Evolutionary conservation across 2,888 invertebrate species (phyloP).

Genomic region (Syrista parreyssii): DNA sequence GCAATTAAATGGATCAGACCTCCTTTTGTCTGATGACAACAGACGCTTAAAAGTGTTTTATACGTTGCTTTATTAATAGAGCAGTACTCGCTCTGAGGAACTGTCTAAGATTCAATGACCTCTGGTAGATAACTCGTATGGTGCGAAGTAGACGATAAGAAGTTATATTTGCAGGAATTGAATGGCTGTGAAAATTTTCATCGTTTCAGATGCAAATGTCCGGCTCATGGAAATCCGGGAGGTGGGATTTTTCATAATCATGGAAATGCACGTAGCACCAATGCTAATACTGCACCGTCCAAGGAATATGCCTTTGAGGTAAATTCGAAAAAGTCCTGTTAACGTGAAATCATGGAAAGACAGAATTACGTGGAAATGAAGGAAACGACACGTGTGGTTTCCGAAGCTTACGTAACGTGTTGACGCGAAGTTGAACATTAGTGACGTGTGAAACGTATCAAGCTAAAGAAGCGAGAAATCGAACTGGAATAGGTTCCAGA

Average conservation of each 20-base stretch:
- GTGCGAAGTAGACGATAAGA: background rate
- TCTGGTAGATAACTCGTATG: background rate
- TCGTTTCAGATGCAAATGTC: conserved; percentile 76
- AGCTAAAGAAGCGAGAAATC: background rate
- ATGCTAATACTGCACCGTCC: conserved; percentile 68
- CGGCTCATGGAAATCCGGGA: conserved; percentile 77
- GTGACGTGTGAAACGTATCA: background rate
- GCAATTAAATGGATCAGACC: background rate
- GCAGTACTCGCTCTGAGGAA: background rate
- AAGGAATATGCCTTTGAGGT: conserved; percentile 86
- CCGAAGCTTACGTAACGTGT: background rate
- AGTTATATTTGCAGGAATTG: background rate
- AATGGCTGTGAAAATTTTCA: background rate
- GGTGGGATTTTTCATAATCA: conserved; percentile 60
- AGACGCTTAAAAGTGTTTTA: background rate
- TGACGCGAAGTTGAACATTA: background rate
- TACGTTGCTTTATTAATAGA: background rate
- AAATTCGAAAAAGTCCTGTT: conserved; percentile 29
- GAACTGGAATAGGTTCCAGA: background rate
- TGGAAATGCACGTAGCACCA: conserved; percentile 47
- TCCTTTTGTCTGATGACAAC: too few relatives aligned
- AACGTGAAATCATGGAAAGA: background rate
- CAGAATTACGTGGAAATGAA: background rate
- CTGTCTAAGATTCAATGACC: background rate
- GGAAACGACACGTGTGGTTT: background rate